Evolutionary conservation across 1,140 invertebrate species (phyloP).

Genomic region (Ridgeia piscesae): DNA sequence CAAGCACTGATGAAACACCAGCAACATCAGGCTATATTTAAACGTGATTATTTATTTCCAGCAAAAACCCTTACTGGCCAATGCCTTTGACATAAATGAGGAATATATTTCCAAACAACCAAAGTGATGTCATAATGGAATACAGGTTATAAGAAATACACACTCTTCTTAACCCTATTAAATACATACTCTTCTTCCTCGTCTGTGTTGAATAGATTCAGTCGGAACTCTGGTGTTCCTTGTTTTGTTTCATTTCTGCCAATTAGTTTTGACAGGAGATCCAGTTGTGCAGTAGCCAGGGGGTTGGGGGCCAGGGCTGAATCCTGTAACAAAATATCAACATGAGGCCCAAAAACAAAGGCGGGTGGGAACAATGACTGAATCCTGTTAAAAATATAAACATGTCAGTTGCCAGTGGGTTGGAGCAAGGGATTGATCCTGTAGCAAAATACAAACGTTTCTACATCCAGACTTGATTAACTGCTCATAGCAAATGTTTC

Average conservation of each 20-base stretch:
- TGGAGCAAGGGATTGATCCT: no score
- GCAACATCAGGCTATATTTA: no score
- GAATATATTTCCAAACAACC: not conserved
- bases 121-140: not conserved
- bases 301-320: conserved; percentile 43
- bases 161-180: not conserved
- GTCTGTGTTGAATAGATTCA: conserved; percentile 56
- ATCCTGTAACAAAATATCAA: not conserved
- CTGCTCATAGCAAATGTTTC: no score
- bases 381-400: no score
- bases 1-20: no score
- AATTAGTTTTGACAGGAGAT: conserved; percentile 54
- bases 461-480: no score
- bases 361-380: conserved; percentile 42
- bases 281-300: conserved; percentile 54
- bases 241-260: conserved; percentile 39
- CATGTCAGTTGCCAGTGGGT: no score
- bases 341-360: conserved; percentile 46
- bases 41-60: no score
- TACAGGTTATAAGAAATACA: not conserved
- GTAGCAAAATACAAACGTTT: no score
- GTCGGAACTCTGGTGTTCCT: conserved; percentile 46
- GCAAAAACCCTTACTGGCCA: no score
- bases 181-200: conserved; percentile 54
- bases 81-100: not conserved